These are phyloP conservation scores for Hyposmocoma kahamanoa DNA, from an alignment of 1,140 invertebrate genomes.

Conservation along the genomic window DNA sequence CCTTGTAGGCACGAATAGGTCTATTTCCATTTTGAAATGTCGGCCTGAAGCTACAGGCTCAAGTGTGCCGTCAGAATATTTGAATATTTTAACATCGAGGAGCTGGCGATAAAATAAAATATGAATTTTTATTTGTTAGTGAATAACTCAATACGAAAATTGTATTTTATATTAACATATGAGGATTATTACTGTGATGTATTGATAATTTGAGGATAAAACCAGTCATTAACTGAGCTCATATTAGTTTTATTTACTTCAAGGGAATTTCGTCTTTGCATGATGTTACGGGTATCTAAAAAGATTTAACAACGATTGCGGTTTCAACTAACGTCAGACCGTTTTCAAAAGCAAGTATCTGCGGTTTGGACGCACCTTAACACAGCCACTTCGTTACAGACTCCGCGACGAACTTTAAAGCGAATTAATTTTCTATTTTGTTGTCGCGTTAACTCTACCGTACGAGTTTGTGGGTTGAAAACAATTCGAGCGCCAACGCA, in stretches of 20 bases:
- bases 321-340: no score
- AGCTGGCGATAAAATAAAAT: slow-evolving; percentile 41
- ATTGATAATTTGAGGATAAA: no score
- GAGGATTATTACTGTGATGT: no score
- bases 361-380: no score
- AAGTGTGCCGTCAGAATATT: slow-evolving; percentile 56
- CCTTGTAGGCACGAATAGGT: slow-evolving; percentile 43
- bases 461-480: background rate
- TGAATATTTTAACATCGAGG: slow-evolving; percentile 57
- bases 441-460: background rate
- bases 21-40: slow-evolving; percentile 60
- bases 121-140: slow-evolving; percentile 40
- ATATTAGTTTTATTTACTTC: no score
- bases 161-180: no score
- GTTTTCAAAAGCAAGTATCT: no score
- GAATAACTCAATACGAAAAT: slow-evolving; percentile 13
- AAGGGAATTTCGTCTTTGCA: no score
- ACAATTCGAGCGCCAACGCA: background rate
- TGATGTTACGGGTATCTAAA: no score
- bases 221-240: no score
- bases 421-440: background rate
- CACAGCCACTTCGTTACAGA: no score
- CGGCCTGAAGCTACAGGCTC: slow-evolving; percentile 41
- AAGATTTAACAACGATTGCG: no score
- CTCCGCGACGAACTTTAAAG: background rate